Base-by-base conservation (phyloP, 2,113 vertebrate genomes). In the Mustelus asterias region DNA sequence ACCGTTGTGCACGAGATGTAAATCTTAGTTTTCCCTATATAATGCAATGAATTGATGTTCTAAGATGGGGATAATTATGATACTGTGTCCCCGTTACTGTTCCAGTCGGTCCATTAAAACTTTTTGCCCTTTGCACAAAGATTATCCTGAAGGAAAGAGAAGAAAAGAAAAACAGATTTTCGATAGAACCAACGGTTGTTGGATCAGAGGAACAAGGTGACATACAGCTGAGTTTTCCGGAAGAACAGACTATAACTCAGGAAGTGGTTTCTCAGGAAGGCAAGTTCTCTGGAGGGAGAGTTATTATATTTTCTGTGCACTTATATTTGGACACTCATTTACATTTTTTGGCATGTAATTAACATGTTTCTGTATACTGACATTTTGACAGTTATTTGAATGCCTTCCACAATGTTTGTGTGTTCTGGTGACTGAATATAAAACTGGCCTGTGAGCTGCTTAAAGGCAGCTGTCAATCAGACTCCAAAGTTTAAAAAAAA, bases 61-160 rank as follows among this genome's bases (percentile, higher is more conserved):
- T 44, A 3, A 24, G 41, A 72, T 72, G 37, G 41, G 14, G 37
- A 6, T 48, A 95, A 95, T 95, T 72, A 44, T 65, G 37, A 22
- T 83, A 41, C 14, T 89, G 3, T 70, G 26, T 9, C 37, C n/a
- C 10, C 24, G 65, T 26, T 44, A 67, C 18, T 41, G 37, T 54
- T 16, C 83, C 29, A 9, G 69, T 80, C 10, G 24, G n/a, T 54
- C 37, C 26, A 58, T 54, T 5, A 26, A 33, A n/a, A 8, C 76
- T 26, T 96, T 33, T 96, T 96, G 97, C n/a, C 33, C 93, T 96
- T 96, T 54, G 67, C 37, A 24, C 9, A 76, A 96, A 99, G 99
- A 99, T 99, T 95, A 99, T 99, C 96, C 97, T 99, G 96, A 99
- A 99, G 97, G 99, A 99, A 96, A 98, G 99, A 96, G 99, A 99